Evolutionary conservation across 2,888 invertebrate genomes (phyloP).

Genomic region (Agrotis segetum): DNA sequence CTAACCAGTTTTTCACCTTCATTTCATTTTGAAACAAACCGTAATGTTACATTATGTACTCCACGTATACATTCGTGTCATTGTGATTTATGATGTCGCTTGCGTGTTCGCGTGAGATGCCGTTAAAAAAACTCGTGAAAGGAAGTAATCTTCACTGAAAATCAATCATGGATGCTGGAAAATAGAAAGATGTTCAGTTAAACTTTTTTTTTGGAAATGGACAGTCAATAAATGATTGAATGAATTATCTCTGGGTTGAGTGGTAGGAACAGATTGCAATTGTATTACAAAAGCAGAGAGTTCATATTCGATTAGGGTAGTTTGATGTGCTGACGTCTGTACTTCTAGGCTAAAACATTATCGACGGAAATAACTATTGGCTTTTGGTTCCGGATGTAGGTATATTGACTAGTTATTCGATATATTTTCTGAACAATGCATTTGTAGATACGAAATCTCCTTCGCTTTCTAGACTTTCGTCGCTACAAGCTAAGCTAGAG

Average conservation of each 20-base stretch:
- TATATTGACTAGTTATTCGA: conserved; percentile 8
- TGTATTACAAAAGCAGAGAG: too few species aligned
- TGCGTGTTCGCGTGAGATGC: conserved; percentile 22
- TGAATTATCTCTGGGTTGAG: too few species aligned
- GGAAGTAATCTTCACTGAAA: conserved; percentile 17
- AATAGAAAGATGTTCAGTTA: not conserved
- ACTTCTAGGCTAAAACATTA: conserved; percentile 1
- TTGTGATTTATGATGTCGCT: conserved; percentile 17
- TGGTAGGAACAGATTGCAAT: too few species aligned
- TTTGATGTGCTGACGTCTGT: not conserved
- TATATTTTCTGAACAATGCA: conserved; percentile 9
- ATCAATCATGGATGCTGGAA: conserved; percentile 10
- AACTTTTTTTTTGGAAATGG: too few species aligned
- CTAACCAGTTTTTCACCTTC: not conserved
- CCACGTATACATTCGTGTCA: conserved; percentile 1
- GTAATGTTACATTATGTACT: conserved; percentile 33
- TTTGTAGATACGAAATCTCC: not conserved
- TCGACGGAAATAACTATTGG: conserved; percentile 12
- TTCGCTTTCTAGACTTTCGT: conserved; percentile 34
- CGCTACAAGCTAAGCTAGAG: conserved; percentile 5
- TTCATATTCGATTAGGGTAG: too few species aligned
- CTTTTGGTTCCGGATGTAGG: conserved; percentile 20
- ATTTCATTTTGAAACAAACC: conserved; percentile 13
- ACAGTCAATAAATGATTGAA: too few species aligned
- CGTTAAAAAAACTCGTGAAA: not conserved